phyloP scores from a whole-genome alignment of 2,113 vertebrate species.

The Haemorhous mexicanus region DNA sequence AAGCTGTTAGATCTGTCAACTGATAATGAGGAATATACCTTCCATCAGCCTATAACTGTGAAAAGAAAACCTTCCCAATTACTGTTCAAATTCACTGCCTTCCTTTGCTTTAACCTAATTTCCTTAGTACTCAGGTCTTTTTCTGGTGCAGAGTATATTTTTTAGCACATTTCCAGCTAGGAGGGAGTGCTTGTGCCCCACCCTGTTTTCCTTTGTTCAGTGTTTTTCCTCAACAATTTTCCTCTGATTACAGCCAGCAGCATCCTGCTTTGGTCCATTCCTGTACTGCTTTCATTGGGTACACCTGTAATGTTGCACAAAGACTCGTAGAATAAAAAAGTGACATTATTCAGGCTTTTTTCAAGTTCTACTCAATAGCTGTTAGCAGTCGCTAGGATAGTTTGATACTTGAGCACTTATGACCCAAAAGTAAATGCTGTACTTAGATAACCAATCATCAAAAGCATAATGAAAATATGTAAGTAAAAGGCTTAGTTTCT shows the following conservation, averaged over 20 bases:
- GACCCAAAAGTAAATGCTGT: neutral
- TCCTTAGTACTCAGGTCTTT: neutral
- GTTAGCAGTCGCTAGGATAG: neutral
- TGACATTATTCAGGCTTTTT: neutral
- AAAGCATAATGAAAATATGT: neutral
- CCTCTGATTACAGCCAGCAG: neutral
- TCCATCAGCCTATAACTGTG: neutral
- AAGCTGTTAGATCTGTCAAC: neutral
- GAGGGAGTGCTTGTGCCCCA: neutral
- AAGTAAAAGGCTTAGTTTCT: neutral
- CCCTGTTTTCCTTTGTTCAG: neutral
- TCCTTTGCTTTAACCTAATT: neutral
- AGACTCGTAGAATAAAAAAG: neutral
- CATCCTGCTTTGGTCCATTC: neutral
- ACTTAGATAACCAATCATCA: neutral
- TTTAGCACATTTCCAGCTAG: neutral
- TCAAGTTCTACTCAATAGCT: neutral
- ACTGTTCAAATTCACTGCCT: neutral
- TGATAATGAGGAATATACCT: neutral
- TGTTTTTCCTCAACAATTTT: neutral
- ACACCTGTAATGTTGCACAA: neutral
- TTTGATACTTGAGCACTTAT: neutral
- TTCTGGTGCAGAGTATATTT: neutral
- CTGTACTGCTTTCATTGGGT: neutral
- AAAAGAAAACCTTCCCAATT: constrained; percentile 14